Base-by-base conservation (phyloP, 2,113 vertebrate species). In the Natator depressus region DNA sequence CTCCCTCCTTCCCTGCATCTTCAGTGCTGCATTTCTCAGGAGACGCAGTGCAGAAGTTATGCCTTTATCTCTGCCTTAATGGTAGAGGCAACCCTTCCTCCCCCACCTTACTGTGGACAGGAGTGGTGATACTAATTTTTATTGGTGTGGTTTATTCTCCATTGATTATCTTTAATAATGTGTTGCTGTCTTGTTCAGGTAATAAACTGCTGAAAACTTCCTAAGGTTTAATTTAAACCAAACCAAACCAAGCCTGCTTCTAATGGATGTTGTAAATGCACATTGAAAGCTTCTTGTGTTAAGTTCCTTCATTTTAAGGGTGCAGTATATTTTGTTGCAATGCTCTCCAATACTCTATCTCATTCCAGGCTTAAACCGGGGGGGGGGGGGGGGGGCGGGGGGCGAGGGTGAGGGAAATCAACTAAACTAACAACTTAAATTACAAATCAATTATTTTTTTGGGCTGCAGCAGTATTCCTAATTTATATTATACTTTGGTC, bases 161-260 rank as follows among this genome's bases (percentile, higher is more conserved):
- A 95, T 94, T 95, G 95, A 96, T 97, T 96, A 91, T 96, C 93
- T 96, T 96, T 95, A 96, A 93, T 95, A 96, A 93, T 94, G 90
- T 84, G 81, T 87, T 96, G 54, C 87, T 96, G 87, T 94, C 95
- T 96, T 94, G 89, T 96, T 96, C 85, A 84, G 87, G 91, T 95
- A 97, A 95, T 96, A 94, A 94, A 93, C 55, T 94, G 89, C 53
- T 0, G 6, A 89, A 95, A 95, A 91, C 85, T 62, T 82, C 51
- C 62, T 88, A 94, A 93, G 82, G 87, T 93, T 84, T 92, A 96
- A 96, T 97, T 95, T 95, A 42, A 42, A 46, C 10, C 20, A 76
- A 75, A 46, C 38, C 78, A 94, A 93, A 93, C 4, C 54, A 90
- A 96, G 89, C 90, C 82, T 93, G 85, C 84, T 95, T 96, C 96